Evolutionary conservation across 2,888 invertebrate genomes (phyloP).

Genomic region (Anoplius nigerrimus): DNA sequence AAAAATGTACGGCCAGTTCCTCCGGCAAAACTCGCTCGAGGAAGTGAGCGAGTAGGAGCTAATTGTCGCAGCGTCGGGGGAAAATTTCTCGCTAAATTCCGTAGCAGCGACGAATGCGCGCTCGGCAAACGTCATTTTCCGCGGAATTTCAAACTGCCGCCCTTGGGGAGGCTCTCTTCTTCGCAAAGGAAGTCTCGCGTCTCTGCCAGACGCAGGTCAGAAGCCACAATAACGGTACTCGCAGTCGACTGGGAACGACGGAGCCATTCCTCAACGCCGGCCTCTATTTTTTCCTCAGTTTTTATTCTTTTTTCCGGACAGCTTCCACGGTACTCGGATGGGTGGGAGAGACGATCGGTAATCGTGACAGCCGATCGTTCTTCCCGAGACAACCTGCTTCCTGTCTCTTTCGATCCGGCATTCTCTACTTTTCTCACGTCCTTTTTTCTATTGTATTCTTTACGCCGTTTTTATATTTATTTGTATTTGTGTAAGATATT

Average conservation of each 20-base stretch:
- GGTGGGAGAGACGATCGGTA: slow-evolving; percentile 49
- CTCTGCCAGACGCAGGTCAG: slow-evolving; percentile 28
- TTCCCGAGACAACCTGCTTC: slow-evolving; percentile 50
- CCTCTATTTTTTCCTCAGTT: slow-evolving; percentile 22
- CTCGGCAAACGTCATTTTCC: not conserved
- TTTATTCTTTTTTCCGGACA: slow-evolving; percentile 30
- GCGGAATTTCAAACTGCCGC: not conserved
- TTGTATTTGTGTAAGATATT: too few species aligned
- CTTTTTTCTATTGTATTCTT: slow-evolving; percentile 14
- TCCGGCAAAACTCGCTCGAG: too few species aligned
- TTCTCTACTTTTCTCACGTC: not conserved
- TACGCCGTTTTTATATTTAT: slow-evolving; percentile 11
- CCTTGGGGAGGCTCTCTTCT: not conserved
- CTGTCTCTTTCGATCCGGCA: not conserved
- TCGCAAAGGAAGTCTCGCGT: slow-evolving; percentile 21
- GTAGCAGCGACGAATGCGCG: too few species aligned
- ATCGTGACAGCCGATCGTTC: slow-evolving; percentile 57
- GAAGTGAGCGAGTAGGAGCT: too few species aligned
- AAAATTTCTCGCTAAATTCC: too few species aligned
- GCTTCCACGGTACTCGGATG: slow-evolving; percentile 23
- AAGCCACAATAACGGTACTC: not conserved
- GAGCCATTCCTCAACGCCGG: not conserved
- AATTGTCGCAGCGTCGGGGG: too few species aligned
- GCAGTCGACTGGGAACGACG: slow-evolving; percentile 5
- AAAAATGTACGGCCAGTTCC: too few species aligned